These are phyloP conservation scores for Aurelia aurita DNA, from an alignment of 30 jellyfish, hydroid and myxozoan genomes.

Conservation along the genomic window DNA sequence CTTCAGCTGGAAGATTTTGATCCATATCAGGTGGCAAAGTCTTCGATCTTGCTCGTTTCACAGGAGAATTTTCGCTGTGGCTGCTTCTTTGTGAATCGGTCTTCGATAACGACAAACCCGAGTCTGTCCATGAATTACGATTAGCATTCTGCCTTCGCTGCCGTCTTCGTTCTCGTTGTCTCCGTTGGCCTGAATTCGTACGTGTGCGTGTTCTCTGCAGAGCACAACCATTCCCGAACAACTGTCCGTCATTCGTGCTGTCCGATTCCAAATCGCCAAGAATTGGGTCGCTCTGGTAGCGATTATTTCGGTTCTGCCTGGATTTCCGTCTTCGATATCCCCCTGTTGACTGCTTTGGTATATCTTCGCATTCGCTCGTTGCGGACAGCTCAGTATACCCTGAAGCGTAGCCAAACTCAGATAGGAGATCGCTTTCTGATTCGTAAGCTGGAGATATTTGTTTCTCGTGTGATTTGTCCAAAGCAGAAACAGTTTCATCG, in stretches of 20 bases:
- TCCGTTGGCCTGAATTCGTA: conserved; percentile 65
- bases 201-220: conserved; percentile 43
- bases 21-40: conserved; percentile 41
- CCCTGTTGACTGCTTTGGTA: conserved; percentile 18
- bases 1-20: neutral
- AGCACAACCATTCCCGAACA: conserved; percentile 28
- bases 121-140: conserved; percentile 87
- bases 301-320: conserved; percentile 61
- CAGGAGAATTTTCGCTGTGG: conserved; percentile 66
- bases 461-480: conserved; percentile 20
- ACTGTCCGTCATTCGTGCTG: conserved; percentile 66
- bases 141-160: conserved; percentile 64
- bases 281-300: conserved; percentile 57
- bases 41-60: conserved; percentile 57
- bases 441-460: conserved; percentile 22
- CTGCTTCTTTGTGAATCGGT: conserved; percentile 85
- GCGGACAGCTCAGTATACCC: conserved; percentile 76
- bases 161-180: conserved; percentile 67
- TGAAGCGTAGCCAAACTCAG: conserved; percentile 79
- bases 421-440: conserved; percentile 71
- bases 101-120: conserved; percentile 77
- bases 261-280: conserved; percentile 74
- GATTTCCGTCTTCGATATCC: conserved; percentile 62
- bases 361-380: conserved; percentile 56
- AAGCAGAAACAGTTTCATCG: conserved; percentile 51